Percentiles rank a stretch among this genome's conserved stretches.
Conservation (phyloP, 2,888 invertebrate species). For the Leptogaster cylindrica region DNA sequence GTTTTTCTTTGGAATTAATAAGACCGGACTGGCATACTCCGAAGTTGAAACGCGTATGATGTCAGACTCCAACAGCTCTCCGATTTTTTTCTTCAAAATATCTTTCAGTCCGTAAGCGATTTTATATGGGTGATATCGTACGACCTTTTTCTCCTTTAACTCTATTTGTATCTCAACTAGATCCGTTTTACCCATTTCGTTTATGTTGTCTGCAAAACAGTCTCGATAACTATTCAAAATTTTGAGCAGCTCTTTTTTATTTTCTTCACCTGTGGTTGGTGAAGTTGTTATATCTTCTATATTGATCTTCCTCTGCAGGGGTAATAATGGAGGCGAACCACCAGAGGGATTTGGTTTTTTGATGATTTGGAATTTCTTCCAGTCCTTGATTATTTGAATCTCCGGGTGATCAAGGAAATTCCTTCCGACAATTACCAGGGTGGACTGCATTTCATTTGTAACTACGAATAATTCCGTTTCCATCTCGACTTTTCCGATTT, state of each 20-base stretch:
- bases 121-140: neutral
- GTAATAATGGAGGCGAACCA: neutral
- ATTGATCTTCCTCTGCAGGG: neutral
- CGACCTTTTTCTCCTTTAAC: neutral
- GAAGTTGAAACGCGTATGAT: no score
- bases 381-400: neutral
- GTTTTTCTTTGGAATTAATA: no score
- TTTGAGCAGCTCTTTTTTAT: neutral
- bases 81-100: neutral
- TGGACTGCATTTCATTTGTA: neutral
- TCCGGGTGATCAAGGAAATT: slow-evolving; percentile 3
- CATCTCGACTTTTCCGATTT: neutral
- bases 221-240: neutral
- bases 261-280: neutral
- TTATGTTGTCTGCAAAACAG: no score
- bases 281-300: neutral
- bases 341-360: neutral
- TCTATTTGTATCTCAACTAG: neutral
- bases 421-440: neutral
- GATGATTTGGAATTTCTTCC: neutral
- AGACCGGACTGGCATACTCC: no score
- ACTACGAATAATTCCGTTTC: neutral
- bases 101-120: no score
- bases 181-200: no score
- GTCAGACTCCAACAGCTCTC: no score